These are phyloP conservation scores for Glaucidium brasilianum DNA, from an alignment of 2,113 vertebrate species.

Conservation along the genomic window DNA sequence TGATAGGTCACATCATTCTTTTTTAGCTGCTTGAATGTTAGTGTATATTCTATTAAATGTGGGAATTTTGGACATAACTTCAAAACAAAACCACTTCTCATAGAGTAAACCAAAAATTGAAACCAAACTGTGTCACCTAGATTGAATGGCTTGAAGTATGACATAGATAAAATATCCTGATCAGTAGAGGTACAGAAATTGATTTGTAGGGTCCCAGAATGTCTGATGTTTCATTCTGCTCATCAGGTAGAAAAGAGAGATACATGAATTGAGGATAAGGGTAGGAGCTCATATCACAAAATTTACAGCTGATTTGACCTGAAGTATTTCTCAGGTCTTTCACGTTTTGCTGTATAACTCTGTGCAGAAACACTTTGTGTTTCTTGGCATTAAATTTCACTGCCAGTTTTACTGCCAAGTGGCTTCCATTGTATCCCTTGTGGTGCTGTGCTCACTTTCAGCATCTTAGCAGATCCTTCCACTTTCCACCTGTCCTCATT, in stretches of 20 bases:
- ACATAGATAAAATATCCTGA: background rate
- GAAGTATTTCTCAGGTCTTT: background rate
- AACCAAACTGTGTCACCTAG: background rate
- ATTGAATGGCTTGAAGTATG: background rate
- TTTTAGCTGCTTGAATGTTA: background rate
- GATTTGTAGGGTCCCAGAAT: background rate
- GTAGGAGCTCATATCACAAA: background rate
- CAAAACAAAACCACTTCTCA: background rate
- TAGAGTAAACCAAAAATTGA: background rate
- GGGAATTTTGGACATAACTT: background rate
- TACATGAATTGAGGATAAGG: background rate
- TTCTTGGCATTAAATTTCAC: background rate
- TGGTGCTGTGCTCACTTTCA: background rate
- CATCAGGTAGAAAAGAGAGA: background rate
- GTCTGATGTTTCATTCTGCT: background rate
- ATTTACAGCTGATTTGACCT: background rate
- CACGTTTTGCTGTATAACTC: background rate
- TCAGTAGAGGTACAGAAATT: background rate
- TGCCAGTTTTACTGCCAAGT: background rate
- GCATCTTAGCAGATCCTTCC: background rate
- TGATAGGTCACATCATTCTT: background rate
- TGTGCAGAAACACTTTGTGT: background rate
- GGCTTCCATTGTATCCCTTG: background rate
- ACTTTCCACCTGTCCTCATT: background rate
- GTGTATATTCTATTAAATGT: background rate